Evolutionary conservation across 2,888 invertebrate genomes (phyloP).

Genomic region (Xestia c-nigrum): DNA sequence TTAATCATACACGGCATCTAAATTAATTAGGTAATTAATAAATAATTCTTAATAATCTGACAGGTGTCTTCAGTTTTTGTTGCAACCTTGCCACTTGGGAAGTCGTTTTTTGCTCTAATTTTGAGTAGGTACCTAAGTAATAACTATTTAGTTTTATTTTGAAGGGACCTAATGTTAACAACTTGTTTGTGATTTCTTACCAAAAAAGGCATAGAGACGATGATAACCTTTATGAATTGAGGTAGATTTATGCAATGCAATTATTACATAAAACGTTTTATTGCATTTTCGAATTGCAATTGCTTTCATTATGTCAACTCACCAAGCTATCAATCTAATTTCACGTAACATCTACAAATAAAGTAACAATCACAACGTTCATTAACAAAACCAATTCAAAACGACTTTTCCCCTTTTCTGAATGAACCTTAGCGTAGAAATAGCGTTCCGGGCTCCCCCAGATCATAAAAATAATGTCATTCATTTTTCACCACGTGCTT

Average conservation of each 20-base stretch:
- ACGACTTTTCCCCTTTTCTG: neutral
- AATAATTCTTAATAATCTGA: neutral
- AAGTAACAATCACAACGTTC: neutral
- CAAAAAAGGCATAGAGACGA: neutral
- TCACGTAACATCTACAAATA: neutral
- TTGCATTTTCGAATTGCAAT: neutral
- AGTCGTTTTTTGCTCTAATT: neutral
- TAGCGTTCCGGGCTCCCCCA: neutral
- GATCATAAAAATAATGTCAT: neutral
- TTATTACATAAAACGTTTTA: neutral
- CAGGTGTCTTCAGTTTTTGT: constrained; percentile 1
- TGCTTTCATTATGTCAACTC: neutral
- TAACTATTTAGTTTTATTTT: neutral
- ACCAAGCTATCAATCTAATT: neutral
- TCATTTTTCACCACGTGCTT: neutral
- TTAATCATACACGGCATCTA: neutral
- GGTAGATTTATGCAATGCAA: too few species aligned
- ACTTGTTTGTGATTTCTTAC: neutral
- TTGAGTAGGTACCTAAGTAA: neutral
- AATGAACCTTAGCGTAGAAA: neutral
- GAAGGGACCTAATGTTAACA: neutral
- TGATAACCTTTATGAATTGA: neutral
- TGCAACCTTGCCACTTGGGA: neutral
- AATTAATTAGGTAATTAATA: neutral
- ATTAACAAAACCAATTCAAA: constrained; percentile 7